phyloP scores from a whole-genome alignment of 2,113 vertebrate genomes.

The Microcebus ravelobensis region DNA sequence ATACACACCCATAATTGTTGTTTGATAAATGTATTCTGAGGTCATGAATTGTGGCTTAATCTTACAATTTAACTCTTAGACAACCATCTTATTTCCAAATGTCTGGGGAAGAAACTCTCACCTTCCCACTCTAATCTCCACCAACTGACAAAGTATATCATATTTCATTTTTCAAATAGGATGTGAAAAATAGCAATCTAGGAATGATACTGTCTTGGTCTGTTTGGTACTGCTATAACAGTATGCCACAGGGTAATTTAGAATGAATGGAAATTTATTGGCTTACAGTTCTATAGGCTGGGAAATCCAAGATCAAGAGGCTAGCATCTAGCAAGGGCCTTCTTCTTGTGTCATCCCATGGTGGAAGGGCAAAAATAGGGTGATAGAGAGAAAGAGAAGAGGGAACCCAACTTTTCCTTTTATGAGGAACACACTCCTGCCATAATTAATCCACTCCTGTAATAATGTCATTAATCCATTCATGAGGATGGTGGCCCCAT shows the following conservation, averaged over 20 bases:
- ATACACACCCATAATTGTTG: neutral
- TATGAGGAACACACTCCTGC: neutral
- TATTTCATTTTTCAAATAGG: conserved; percentile 5
- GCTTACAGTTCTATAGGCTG: neutral
- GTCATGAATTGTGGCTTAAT: neutral
- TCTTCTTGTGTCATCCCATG: neutral
- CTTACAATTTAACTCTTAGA: neutral
- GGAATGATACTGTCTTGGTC: neutral
- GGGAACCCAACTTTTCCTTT: neutral
- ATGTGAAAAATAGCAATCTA: neutral
- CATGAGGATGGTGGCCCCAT: neutral
- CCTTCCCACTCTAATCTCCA: neutral
- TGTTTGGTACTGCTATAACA: neutral
- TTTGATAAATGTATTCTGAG: neutral
- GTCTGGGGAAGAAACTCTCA: neutral
- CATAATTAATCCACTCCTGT: neutral
- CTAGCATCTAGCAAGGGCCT: neutral
- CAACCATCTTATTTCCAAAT: neutral
- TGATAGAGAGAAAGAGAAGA: neutral
- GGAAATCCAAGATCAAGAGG: neutral
- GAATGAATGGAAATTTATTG: neutral
- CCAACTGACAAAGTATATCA: neutral
- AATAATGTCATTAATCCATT: neutral
- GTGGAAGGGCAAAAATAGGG: neutral
- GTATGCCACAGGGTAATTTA: neutral